Percentiles rank a stretch among this genome's conserved stretches.
phyloP scores from a whole-genome alignment of 2,888 invertebrate genomes.

The Habrosyne pyritoides region DNA sequence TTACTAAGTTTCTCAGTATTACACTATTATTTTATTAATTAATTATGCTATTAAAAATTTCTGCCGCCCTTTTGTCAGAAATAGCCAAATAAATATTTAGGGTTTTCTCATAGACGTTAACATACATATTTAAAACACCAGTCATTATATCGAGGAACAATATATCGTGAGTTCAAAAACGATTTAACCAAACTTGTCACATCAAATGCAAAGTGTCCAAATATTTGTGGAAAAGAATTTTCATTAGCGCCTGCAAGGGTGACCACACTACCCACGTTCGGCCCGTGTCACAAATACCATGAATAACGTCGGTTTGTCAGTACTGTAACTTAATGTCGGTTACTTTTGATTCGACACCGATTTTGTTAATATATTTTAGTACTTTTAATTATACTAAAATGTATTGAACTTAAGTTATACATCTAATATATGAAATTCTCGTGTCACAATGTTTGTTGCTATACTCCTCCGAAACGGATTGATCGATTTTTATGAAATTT shows the following conservation, averaged over 20 bases:
- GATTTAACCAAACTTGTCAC: conserved; percentile 25
- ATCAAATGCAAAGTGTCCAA: conserved; percentile 34
- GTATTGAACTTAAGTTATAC: no score
- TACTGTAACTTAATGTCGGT: conserved; percentile 19
- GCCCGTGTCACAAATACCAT: conserved; percentile 44
- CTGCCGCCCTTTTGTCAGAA: no score
- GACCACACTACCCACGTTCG: conserved; percentile 49
- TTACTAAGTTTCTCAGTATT: no score
- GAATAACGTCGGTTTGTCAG: conserved; percentile 25
- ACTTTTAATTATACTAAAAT: background rate
- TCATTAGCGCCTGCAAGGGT: conserved; percentile 56
- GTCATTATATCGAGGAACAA: background rate
- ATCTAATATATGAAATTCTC: no score
- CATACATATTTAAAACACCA: background rate
- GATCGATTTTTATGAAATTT: no score
- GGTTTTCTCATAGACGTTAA: background rate
- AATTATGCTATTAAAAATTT: no score
- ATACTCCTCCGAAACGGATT: no score
- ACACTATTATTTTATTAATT: no score
- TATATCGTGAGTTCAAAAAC: conserved; percentile 3
- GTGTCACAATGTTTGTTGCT: no score
- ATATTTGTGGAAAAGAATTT: conserved; percentile 58
- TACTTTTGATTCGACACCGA: conserved; percentile 10
- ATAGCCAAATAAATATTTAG: no score
- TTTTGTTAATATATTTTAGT: background rate